These are phyloP conservation scores for Argentina silus DNA, from an alignment of 2,797 vertebrate genomes.

Conservation along the genomic window DNA sequence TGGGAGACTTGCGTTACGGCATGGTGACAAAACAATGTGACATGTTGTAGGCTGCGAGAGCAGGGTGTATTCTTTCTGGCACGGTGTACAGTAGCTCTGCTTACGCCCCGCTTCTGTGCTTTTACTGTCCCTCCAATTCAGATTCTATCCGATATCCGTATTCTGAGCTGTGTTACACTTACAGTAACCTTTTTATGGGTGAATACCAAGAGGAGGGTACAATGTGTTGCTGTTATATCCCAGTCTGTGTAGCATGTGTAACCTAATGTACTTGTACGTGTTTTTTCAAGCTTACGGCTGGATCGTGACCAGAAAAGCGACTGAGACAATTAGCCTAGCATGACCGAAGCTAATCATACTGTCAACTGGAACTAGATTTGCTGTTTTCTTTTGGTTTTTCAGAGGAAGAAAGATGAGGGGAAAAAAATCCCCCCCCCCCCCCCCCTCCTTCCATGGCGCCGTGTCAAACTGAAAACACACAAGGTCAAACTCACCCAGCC, in stretches of 20 bases:
- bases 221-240: not conserved
- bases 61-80: not conserved
- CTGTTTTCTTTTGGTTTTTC: slow-evolving; percentile 29
- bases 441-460: not conserved
- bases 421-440: not conserved
- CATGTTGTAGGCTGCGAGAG: not conserved
- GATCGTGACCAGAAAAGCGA: not conserved
- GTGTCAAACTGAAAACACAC: slow-evolving; percentile 5
- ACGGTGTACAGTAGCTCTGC: not conserved
- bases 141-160: not conserved
- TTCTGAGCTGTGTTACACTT: not conserved
- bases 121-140: not conserved
- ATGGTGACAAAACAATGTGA: not conserved
- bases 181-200: not conserved
- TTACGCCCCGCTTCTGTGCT: not conserved
- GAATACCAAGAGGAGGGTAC: no score
- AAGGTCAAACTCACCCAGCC: not conserved
- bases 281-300: not conserved
- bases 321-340: not conserved
- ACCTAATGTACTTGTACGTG: not conserved
- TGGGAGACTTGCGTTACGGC: not conserved
- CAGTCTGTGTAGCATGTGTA: not conserved
- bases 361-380: slow-evolving; percentile 12
- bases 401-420: slow-evolving; percentile 32
- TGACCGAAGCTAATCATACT: not conserved